Conservation (phyloP, 2,797 vertebrate genomes). For the Micromesistius poutassou region DNA sequence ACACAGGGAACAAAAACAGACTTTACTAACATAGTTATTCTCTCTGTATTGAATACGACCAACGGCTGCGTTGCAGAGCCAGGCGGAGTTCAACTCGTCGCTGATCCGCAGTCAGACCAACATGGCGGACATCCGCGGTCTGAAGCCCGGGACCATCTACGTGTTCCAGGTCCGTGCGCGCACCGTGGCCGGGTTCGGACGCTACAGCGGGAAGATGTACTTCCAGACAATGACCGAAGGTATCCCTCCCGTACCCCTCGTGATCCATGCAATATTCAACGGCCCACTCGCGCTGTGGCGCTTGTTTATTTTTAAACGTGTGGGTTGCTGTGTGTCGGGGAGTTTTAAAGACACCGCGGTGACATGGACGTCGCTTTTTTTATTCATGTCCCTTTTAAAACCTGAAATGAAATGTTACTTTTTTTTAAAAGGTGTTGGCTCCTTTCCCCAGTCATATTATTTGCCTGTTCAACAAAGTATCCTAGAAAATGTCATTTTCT, state of each 20-base stretch:
- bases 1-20: too few relatives aligned
- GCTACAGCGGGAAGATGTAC: conserved; percentile 96
- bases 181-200: conserved; percentile 93
- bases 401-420: not conserved
- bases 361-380: not conserved
- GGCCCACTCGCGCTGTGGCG: not conserved
- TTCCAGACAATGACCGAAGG: conserved; percentile 98
- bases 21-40: too few relatives aligned
- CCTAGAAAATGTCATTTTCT: not conserved
- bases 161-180: conserved; percentile 95
- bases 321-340: not conserved
- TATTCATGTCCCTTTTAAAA: not conserved
- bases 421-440: not conserved
- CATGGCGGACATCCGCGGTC: conserved; percentile 81
- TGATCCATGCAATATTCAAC: not conserved
- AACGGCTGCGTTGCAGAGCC: conserved; percentile 71
- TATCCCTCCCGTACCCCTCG: conserved; percentile 36
- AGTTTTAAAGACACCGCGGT: not conserved
- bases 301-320: not conserved
- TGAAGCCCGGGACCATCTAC: conserved; percentile 90
- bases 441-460: not conserved
- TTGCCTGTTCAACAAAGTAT: not conserved
- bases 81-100: conserved; percentile 87
- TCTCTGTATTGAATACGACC: not conserved
- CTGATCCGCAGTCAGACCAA: conserved; percentile 89